Percentiles rank a stretch among this genome's conserved stretches.
phyloP scores from a whole-genome alignment of 64 coral and sea anemone species.

The Pocillopora verrucosa region DNA sequence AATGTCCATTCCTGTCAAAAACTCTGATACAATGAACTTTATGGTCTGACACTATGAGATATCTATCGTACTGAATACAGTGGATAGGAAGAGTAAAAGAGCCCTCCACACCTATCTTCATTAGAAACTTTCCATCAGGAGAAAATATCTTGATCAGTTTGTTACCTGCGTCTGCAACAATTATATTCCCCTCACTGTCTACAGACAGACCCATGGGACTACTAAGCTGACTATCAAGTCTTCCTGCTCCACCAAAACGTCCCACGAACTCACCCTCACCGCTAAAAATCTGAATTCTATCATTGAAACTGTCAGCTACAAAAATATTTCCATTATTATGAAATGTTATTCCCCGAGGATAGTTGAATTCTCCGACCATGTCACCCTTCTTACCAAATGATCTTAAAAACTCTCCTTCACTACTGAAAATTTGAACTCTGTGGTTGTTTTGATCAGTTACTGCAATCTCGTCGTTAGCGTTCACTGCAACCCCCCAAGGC shows the following conservation, averaged over 20 bases:
- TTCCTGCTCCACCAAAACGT: constrained; percentile 26
- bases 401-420: not conserved
- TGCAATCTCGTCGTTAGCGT: constrained; percentile 34
- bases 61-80: constrained; percentile 36
- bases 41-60: constrained; percentile 30
- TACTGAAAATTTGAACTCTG: constrained; percentile 19
- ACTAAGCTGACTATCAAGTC: constrained; percentile 6
- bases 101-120: not conserved
- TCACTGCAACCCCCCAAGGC: constrained; percentile 48
- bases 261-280: constrained; percentile 10
- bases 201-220: constrained; percentile 27
- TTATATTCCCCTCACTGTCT: constrained; percentile 50
- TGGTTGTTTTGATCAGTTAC: not conserved
- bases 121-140: constrained; percentile 45
- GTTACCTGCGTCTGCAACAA: constrained; percentile 47
- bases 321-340: constrained; percentile 43
- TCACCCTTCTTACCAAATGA: constrained; percentile 18
- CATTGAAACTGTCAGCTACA: not conserved
- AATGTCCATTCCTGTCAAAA: constrained; percentile 43
- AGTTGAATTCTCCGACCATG: not conserved
- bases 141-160: constrained; percentile 58
- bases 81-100: constrained; percentile 35
- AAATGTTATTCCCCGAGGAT: constrained; percentile 4
- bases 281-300: constrained; percentile 15
- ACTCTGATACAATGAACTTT: constrained; percentile 44